Percentiles rank a stretch among this genome's conserved stretches.
These are phyloP conservation scores for Plectrocnemia conspersa DNA, from an alignment of 1,140 invertebrate species.

Conservation along the genomic window DNA sequence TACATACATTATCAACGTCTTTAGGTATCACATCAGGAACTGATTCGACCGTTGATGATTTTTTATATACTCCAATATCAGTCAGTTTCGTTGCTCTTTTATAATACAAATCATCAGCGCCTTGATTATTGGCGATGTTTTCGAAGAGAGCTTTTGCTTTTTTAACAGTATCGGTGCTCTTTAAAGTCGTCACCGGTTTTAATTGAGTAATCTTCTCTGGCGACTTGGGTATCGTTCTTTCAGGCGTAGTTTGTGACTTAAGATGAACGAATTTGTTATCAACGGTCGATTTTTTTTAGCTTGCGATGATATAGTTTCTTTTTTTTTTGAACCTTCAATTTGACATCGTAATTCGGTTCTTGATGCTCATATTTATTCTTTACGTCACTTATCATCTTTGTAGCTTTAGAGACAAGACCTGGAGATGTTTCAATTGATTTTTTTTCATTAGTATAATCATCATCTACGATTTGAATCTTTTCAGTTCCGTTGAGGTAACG, in stretches of 20 bases:
- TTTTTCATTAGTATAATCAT: conserved; percentile 58
- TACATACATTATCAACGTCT: no score
- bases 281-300: conserved; percentile 23
- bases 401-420: conserved; percentile 41
- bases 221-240: background rate
- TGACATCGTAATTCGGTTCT: conserved; percentile 16
- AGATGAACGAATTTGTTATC: conserved; percentile 31
- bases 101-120: conserved; percentile 35
- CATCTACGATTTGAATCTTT: conserved; percentile 56
- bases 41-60: conserved; percentile 40
- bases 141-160: conserved; percentile 65
- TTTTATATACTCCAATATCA: conserved; percentile 44
- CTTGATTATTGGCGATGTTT: conserved; percentile 50
- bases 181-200: conserved; percentile 45
- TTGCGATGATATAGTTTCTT: conserved; percentile 31
- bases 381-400: conserved; percentile 32
- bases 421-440: conserved; percentile 44
- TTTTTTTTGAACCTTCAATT: conserved; percentile 31
- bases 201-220: conserved; percentile 28
- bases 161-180: conserved; percentile 57
- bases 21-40: conserved; percentile 36
- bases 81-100: conserved; percentile 42
- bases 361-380: conserved; percentile 33
- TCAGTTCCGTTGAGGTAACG: conserved; percentile 61
- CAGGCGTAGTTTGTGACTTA: conserved; percentile 21